Evolutionary conservation across 2,888 invertebrate species (phyloP), one percentile per base, ranked within the genome.

Genomic region (Trichacis sp.): DNA sequence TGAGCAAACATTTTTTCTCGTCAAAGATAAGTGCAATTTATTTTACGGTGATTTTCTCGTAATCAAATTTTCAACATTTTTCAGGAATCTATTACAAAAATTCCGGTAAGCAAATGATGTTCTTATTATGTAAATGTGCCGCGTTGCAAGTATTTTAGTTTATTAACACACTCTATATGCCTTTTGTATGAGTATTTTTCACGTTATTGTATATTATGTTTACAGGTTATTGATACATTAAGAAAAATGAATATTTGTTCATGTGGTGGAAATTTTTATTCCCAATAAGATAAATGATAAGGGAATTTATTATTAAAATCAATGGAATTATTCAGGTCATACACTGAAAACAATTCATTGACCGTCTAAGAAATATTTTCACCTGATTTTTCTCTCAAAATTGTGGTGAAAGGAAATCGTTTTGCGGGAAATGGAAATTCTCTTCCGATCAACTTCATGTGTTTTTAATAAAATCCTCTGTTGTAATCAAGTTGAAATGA

Each of bases 181-280:
- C 49, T 43, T 15, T 29, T 20, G 19, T 52, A 52, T 43, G 50
- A 60, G 53, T 55, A 50, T 50, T 19, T 14, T 5, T 24, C n/a
- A n/a, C n/a, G n/a, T n/a, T n/a, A n/a, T n/a, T n/a, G n/a, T 24
- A 24, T 24, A 5, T 11, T 33, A 33, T 11, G 8, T 33, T 33
- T 33, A 33, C 33, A 33, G 33, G 6, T 33, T n/a, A 33, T 33
- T 33, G 8, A 11, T n/a, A 2, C n/a, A n/a, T n/a, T n/a, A 33
- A 42, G 42, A 42, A 42, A 42, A 42, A 42, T 42, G 42, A 42
- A 42, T 17, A 6, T 42, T 2, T 11, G 18, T 6, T 4, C 14
- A 3, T 5, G 8, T 14, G 4, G 8, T 11, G 30, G 49, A 46
- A 57, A 57, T 52, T 57, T 14, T 14, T 5, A 17, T 42, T 18